phyloP scores from a whole-genome alignment of 1,140 invertebrate species.

The Ceratina japonica region DNA sequence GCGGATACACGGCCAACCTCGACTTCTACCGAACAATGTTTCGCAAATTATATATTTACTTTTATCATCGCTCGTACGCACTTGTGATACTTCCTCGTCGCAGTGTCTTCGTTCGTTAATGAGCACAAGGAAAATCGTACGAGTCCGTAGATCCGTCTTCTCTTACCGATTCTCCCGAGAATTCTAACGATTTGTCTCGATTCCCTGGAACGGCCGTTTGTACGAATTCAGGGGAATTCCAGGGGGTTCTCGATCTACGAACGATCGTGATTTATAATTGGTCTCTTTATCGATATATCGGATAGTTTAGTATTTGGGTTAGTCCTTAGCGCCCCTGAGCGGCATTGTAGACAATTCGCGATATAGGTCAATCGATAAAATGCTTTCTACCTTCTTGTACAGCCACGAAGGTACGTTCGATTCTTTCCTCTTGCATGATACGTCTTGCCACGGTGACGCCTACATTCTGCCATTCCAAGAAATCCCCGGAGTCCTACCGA shows the following conservation, averaged over 20 bases:
- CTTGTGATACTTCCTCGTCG: too few relatives aligned
- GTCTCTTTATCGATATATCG: conserved; percentile 54
- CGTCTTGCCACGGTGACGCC: conserved; percentile 15
- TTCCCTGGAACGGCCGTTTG: too few relatives aligned
- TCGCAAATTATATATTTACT: conserved; percentile 3
- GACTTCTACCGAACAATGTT: conserved; percentile 24
- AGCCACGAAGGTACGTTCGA: conserved; percentile 66
- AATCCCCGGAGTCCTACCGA: not conserved
- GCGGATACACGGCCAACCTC: conserved; percentile 38
- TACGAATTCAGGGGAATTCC: conserved; percentile 11
- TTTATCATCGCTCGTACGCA: too few relatives aligned
- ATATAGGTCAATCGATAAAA: conserved; percentile 77
- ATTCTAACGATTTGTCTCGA: too few relatives aligned
- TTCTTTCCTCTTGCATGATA: conserved; percentile 61
- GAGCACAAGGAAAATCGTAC: too few relatives aligned
- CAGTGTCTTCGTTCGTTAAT: too few relatives aligned
- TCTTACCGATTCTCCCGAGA: too few relatives aligned
- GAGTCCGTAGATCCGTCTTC: too few relatives aligned
- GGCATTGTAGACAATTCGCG: conserved; percentile 69
- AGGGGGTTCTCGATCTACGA: not conserved
- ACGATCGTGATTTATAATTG: not conserved
- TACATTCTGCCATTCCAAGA: not conserved
- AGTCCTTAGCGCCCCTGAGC: conserved; percentile 67
- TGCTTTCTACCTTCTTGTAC: conserved; percentile 67
- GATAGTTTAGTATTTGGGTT: conserved; percentile 58